Evolutionary conservation across 2,797 vertebrate species (phyloP), one percentile per base, ranked within the genome.

Genomic region (Trematomus bernacchii): DNA sequence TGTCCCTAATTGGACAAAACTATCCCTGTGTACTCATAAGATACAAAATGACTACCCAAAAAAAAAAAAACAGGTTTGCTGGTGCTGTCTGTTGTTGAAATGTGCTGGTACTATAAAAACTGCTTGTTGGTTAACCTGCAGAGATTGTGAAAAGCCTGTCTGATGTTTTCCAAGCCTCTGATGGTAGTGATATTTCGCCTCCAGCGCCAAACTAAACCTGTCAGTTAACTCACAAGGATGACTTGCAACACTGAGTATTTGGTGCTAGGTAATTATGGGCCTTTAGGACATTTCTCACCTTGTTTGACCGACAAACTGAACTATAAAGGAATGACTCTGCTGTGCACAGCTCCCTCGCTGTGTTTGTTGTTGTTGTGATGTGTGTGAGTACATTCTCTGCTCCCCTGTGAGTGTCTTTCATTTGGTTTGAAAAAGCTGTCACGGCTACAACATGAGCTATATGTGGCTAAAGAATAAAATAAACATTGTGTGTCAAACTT

Each of bases 281-380:
- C 48, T 33, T 40, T 43, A n/a, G 27, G 46, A 18, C 48, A 71
- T 67, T 51, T 68, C 58, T 80, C 10, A 65, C 43, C 42, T 67
- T 51, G 44, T 82, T 59, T 57, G 52, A 76, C 33, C 50, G 46
- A 2, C 62, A 10, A 70, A 50, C 11, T 61, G 33, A 70, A 30
- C 63, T 66, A 53, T 4, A 62, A 77, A 69, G 33, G 33, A 37
- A 1, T 43, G 55, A 59, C 55, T 71, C 42, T 14, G 42, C 50
- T 64, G 44, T 66, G 19, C 71, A 14, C 13, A 4, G 44, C 66
- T 74, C 13, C 43, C 54, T 71, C 54, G 68, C 62, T 62, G 71
- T 80, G 68, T 55, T 37, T 40, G 14, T 60, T 71, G 14, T 60
- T 71, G 52, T 71, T 74, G 73, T 82, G 52, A 70, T 30, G 42